These are phyloP conservation scores for Melanotus villosus DNA, from an alignment of 2,888 invertebrate genomes.

Conservation along the genomic window DNA sequence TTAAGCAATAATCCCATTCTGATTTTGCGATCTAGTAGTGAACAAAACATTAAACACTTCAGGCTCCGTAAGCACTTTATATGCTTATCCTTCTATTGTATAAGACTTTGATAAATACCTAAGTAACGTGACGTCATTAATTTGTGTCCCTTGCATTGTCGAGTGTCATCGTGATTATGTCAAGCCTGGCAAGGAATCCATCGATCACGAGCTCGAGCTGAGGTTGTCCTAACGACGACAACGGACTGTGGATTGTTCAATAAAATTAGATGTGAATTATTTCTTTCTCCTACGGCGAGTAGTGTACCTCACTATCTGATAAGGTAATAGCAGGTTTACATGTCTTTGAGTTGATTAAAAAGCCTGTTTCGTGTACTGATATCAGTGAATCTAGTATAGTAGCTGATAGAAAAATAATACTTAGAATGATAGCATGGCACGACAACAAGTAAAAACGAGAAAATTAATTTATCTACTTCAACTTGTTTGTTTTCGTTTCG, in stretches of 20 bases:
- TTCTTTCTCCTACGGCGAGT: background rate
- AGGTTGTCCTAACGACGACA: constrained; percentile 28
- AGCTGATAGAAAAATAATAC: constrained; percentile 9
- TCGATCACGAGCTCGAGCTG: constrained; percentile 51
- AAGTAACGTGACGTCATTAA: constrained; percentile 56
- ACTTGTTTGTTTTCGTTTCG: background rate
- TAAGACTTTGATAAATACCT: constrained; percentile 56
- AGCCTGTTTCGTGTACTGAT: constrained; percentile 14
- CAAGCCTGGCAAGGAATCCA: constrained; percentile 52
- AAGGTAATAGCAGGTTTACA: constrained; percentile 12
- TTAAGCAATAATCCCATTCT: constrained; percentile 29
- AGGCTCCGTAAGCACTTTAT: constrained; percentile 31
- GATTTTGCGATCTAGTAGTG: constrained; percentile 26
- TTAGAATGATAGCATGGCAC: constrained; percentile 3
- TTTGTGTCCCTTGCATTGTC: constrained; percentile 53
- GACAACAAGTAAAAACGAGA: background rate
- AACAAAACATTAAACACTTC: constrained; percentile 31
- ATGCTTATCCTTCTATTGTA: constrained; percentile 37
- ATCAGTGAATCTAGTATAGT: constrained; percentile 1
- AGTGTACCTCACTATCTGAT: constrained; percentile 13
- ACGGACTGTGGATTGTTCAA: constrained; percentile 26
- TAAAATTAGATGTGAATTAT: constrained; percentile 32
- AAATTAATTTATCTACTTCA: constrained; percentile 6
- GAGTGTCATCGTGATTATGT: constrained; percentile 60
- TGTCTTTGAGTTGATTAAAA: constrained; percentile 11